Evolutionary conservation across 2,797 vertebrate species (phyloP), one percentile per base, ranked within the genome.

Genomic region (Chelon labrosus): DNA sequence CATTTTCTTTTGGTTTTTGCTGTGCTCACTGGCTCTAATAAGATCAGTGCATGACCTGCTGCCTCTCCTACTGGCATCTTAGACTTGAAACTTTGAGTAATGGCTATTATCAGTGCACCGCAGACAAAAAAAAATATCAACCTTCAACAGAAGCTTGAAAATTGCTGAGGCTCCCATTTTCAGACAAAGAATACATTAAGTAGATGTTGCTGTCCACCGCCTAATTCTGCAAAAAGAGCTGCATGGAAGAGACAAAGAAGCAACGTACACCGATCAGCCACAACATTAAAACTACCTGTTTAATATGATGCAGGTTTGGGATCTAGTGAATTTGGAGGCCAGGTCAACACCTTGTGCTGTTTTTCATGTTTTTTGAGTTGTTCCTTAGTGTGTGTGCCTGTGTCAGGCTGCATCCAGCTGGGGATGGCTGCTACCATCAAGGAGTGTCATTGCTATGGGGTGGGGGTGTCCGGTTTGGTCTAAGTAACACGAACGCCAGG

Each of bases 61-160:
- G 66, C 57, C 19, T 73, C 63, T 73, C 61, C 52, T 57, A 49
- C 64, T 60, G 70, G 20, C 62, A 62, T 61, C 70, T 77, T 35
- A 70, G 65, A 67, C 69, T 65, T 84, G 37, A 74, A 68, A 79
- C 60, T 67, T 57, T 79, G 51, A 80, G 80, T 83, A 85, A 90
- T 84, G 73, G 73, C 85, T 82, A 80, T 89, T 82, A 89, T 91
- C 86, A 75, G 78, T 88, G 70, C 80, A 85, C 66, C 65, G 57
- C 71, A 88, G 82, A 86, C 75, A 41, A 46, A 19, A 64, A 83
- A 52, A 50, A 65, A 87, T 44, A 39, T 0, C 60, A 85, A 75
- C 87, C 83, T 91, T 92, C 69, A 87, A 75, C 75, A 78, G 51
- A 73, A 88, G 79, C 72, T 65, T 51, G 61, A 85, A 91, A 88